Conservation (phyloP, 2,888 invertebrate species). For the Heliconius sara region DNA sequence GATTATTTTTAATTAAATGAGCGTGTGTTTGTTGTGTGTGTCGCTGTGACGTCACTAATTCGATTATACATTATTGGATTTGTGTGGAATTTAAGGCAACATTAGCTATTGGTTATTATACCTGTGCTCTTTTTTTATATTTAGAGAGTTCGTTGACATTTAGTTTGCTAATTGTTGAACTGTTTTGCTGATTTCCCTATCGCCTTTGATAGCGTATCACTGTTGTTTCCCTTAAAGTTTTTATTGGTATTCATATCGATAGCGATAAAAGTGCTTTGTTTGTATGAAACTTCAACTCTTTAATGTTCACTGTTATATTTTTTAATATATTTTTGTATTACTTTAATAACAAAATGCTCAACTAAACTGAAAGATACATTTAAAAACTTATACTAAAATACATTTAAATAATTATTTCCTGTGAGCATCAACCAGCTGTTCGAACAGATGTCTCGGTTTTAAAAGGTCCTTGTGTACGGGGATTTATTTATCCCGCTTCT, state of each 20-base stretch:
- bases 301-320: neutral
- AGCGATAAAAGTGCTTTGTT: neutral
- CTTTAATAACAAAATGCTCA: neutral
- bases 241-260: constrained; percentile 16
- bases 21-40: constrained; percentile 32
- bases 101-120: neutral
- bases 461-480: constrained; percentile 32
- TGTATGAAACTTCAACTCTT: constrained; percentile 1
- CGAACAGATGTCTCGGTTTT: constrained; percentile 33
- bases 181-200: constrained; percentile 12
- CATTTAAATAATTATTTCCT: constrained; percentile 24
- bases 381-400: neutral
- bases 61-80: constrained; percentile 43
- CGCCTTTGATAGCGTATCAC: constrained; percentile 40
- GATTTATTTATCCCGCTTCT: constrained; percentile 36
- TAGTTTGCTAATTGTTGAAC: constrained; percentile 11
- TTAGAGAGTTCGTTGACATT: constrained; percentile 35
- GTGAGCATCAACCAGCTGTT: constrained; percentile 32
- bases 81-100: constrained; percentile 21
- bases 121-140: neutral
- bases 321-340: neutral
- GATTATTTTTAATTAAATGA: constrained; percentile 21
- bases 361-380: neutral
- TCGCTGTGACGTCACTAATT: constrained; percentile 43
- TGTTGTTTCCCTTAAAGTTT: constrained; percentile 20